phyloP scores from a whole-genome alignment of 2,797 vertebrate genomes.

The Dendrocincla tyrannina region DNA sequence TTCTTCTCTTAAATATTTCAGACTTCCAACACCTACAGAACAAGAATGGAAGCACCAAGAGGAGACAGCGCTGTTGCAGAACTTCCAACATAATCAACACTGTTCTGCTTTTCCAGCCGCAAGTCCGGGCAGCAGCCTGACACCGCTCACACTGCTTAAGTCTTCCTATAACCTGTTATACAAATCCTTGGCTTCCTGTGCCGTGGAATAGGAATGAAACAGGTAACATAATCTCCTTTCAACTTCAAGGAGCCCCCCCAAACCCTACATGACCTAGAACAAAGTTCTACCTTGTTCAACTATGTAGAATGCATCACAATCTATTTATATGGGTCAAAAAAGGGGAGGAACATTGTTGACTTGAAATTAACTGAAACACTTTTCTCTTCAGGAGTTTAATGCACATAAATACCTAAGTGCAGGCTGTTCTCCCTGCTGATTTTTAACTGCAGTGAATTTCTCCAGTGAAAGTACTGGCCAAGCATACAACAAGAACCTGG shows the following conservation, averaged over 20 bases:
- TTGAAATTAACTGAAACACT: neutral
- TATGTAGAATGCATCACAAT: neutral
- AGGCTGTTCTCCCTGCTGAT: neutral
- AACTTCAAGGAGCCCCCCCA: accelerated
- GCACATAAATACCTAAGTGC: neutral
- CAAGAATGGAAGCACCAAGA: neutral
- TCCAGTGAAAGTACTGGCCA: neutral
- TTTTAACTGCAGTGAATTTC: neutral
- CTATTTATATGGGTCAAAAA: neutral
- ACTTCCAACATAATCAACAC: neutral
- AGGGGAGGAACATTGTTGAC: accelerated
- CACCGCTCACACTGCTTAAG: neutral
- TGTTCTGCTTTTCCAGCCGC: neutral
- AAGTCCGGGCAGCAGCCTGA: neutral
- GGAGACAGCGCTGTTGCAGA: neutral
- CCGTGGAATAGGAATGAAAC: neutral
- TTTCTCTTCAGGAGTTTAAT: neutral
- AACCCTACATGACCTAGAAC: neutral
- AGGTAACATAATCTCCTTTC: accelerated
- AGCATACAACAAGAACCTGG: neutral
- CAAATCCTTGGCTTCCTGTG: neutral
- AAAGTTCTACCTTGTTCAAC: neutral
- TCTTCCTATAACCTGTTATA: neutral
- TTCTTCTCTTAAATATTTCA: neutral
- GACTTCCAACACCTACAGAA: neutral